These are phyloP conservation scores for Phyllostomus hastatus DNA, from an alignment of 2,113 vertebrate species.

Conservation along the genomic window DNA sequence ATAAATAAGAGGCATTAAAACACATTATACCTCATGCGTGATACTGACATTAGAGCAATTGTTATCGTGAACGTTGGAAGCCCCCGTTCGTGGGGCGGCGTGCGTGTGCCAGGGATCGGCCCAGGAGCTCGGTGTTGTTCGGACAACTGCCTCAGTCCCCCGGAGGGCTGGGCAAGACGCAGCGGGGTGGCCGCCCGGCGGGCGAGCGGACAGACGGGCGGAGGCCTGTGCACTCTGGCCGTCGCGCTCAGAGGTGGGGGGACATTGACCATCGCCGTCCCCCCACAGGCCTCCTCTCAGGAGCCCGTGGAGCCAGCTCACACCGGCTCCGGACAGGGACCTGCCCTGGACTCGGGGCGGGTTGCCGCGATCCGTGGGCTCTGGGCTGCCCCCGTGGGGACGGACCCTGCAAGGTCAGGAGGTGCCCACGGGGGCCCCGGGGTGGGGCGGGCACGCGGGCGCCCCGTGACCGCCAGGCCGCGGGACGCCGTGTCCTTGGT, in stretches of 20 bases:
- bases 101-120: neutral
- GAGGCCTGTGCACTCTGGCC: neutral
- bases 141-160: neutral
- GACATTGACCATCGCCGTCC: neutral
- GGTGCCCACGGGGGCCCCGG: fast-evolving
- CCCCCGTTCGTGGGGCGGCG: neutral
- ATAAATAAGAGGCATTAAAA: neutral
- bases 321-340: neutral
- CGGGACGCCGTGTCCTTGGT: neutral
- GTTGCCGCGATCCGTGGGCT: fast-evolving
- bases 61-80: neutral
- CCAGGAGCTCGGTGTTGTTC: neutral
- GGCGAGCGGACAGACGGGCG: neutral
- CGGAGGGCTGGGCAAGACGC: neutral
- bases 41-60: no score
- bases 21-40: neutral
- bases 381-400: fast-evolving
- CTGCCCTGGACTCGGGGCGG: fast-evolving
- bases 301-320: neutral
- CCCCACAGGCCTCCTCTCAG: no score
- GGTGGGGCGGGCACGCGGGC: neutral
- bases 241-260: neutral
- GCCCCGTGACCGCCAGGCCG: neutral
- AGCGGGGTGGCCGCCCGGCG: no score
- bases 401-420: fast-evolving